Conservation (phyloP, 2,113 vertebrate genomes). For the Procavia capensis region DNA sequence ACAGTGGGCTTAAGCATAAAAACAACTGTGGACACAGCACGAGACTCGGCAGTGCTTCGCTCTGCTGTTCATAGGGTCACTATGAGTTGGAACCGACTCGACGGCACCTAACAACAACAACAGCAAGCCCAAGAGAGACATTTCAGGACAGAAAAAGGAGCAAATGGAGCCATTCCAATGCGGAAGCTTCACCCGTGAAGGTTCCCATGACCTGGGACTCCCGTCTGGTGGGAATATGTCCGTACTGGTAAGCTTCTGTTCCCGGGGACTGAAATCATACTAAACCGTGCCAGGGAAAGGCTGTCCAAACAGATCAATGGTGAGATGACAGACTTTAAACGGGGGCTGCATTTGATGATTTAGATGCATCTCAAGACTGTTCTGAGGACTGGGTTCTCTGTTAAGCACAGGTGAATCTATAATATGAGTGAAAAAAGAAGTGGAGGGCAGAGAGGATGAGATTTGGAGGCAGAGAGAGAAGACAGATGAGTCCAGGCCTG, state of each 20-base stretch:
- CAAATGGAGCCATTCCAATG: background rate
- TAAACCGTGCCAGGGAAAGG: accelerated
- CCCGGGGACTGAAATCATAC: background rate
- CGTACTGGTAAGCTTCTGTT: accelerated
- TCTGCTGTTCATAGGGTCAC: too few relatives aligned
- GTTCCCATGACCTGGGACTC: background rate
- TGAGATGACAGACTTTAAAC: background rate
- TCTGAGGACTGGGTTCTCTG: background rate
- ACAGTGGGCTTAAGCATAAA: too few relatives aligned
- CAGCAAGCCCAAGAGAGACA: background rate
- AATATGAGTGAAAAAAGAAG: background rate
- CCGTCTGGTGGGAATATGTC: accelerated
- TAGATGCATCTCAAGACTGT: background rate
- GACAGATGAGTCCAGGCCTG: background rate
- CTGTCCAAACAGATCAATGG: accelerated
- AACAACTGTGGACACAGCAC: too few relatives aligned
- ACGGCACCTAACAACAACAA: too few relatives aligned
- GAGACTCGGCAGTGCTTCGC: too few relatives aligned
- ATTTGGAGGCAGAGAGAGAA: background rate
- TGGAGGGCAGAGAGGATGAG: accelerated
- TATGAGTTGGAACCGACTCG: too few relatives aligned
- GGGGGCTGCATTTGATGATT: background rate
- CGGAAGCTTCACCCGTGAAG: background rate
- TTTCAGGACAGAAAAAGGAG: background rate
- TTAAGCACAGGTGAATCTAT: background rate